Evolutionary conservation across 1,140 invertebrate species (phyloP).

Genomic region (Ganaspis sp.): DNA sequence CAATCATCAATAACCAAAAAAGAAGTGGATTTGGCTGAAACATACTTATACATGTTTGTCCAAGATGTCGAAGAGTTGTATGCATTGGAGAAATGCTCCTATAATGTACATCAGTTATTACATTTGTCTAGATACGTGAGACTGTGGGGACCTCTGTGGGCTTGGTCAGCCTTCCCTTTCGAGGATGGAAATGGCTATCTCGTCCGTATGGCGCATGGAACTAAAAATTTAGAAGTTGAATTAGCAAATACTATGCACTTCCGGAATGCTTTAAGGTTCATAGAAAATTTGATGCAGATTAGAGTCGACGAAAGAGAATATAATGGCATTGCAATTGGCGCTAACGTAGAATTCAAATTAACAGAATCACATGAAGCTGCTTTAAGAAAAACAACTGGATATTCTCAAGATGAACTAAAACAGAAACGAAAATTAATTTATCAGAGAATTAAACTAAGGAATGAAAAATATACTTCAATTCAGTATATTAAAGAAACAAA

Average conservation of each 20-base stretch:
- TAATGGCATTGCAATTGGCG: neutral
- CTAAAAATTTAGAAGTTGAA: neutral
- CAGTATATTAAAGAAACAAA: too few species aligned
- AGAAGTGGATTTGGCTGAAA: neutral
- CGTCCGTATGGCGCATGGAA: neutral
- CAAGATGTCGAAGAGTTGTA: neutral
- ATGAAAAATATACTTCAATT: too few species aligned
- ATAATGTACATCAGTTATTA: neutral
- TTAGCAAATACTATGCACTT: neutral
- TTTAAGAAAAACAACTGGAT: too few species aligned
- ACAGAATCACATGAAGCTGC: too few species aligned
- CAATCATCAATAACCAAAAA: neutral
- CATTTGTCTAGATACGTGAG: neutral
- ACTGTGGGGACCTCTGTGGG: neutral
- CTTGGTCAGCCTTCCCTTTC: slow-evolving; percentile 24
- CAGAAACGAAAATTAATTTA: neutral
- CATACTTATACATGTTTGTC: neutral
- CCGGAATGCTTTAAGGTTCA: neutral
- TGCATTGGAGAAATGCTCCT: neutral
- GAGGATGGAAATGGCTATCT: slow-evolving; percentile 26
- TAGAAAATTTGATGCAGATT: neutral
- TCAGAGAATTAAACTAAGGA: neutral
- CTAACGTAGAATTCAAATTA: too few species aligned
- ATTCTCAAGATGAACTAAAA: too few species aligned
- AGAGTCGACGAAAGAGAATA: neutral